Evolutionary conservation across 2,113 vertebrate genomes (phyloP), one percentile per base, ranked within the genome.

Genomic region (Bos javanicus): DNA sequence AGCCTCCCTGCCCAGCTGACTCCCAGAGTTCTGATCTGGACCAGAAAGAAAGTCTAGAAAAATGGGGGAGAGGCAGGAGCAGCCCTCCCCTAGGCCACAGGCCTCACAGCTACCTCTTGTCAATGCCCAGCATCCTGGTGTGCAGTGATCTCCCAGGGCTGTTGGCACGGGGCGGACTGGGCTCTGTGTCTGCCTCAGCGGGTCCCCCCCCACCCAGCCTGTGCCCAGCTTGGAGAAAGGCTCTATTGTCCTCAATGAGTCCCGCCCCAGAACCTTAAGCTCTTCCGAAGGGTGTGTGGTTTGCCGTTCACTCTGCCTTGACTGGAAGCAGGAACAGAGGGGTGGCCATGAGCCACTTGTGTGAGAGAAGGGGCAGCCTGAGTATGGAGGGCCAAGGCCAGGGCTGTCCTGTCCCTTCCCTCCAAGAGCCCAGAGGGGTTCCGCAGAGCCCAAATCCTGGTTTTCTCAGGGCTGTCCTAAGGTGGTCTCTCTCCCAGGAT

Each of bases 221-320:
- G 33, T 60, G 48, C 88, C 94, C 93, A 76, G 83, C 67, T 84
- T 85, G 39, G 90, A 98, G 93, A 98, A 98, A 97, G 96, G 57
- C 80, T 90, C 87, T 36, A 86, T 98, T 97, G 93, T 98, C 93
- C 90, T 94, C 21, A 26, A 30, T 39, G 16, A 1, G 17, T 88
- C 89, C 94, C 52, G 0, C 96, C 96, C 85, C 33, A 80, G 56
- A 48, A 84, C 90, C 76, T 64, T 46, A 52, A 88, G 80, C 7
- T 26, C 59, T 78, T 96, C 82, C 67, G 21, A 76, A 33, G 91
- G 91, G 83, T 56, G 36, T 89, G 91, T 3, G 5, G 56, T 78
- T 91, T 94, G 60, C 0, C 39, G 64, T 78, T 71, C 56, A 7
- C 39, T 87, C 57, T 25, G 25, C 46, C 25, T 30, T 59, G 54